Evolutionary conservation across 2,888 invertebrate species (phyloP), one percentile per base, ranked within the genome.

Genomic region (Oxytorus armatus): DNA sequence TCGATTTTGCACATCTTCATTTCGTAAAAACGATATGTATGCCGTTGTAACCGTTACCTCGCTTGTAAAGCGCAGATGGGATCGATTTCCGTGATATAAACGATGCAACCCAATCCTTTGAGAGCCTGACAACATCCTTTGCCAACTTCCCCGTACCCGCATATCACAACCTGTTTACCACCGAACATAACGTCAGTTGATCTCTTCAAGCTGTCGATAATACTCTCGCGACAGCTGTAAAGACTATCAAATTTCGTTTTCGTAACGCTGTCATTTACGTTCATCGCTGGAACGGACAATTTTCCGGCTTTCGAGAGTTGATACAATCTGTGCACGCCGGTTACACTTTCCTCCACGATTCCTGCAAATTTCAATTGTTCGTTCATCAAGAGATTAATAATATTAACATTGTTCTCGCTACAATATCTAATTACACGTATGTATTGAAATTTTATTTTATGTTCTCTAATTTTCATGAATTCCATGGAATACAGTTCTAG

Each of bases 211-310:
- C 96, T 96, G 92, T 97, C 97, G 88, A 97, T 94, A 87, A 97
- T 96, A 72, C 96, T 96, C 92, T 97, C 97, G 91, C 98, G 95
- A 92, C 98, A 99, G 85, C 98, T 98, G 92, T 99, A 99, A 36
- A 98, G 93, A 92, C 98, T 99, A 92, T 99, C 99, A 90, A 98
- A 99, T 93, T 98, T 99, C 53, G 98, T 98, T 94, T 99, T 99
- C 1, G 98, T 99, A 49, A 99, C 98, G 2, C 98, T 98, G 92
- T 99, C 99, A 91, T 99, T 99, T 39, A 99, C 98, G 92, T 99
- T 99, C 98, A 99, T 99, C 0, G 99, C 99, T 1, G 99, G 98
- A 21, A 98, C 98, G 39, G 97, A 96, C 77, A 99, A 93, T 92
- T 98, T 98, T 73, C 97, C 97, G 14, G 97, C 97, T 93, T 98